Base-by-base conservation (phyloP, 2,797 vertebrate genomes). In the Siniperca undulata region DNA sequence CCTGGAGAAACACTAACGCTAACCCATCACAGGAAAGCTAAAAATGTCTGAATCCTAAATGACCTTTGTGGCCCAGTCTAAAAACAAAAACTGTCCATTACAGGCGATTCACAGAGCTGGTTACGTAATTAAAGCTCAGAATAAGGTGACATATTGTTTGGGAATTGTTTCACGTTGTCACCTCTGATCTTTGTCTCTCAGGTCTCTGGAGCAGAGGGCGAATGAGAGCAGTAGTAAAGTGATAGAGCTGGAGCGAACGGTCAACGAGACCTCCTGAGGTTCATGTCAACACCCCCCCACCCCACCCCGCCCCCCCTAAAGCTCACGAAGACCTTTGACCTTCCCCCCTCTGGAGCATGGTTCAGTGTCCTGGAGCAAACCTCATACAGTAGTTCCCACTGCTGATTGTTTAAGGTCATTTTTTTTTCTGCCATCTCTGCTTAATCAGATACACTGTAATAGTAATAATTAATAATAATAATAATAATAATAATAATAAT, bases 201-300 rank as follows among this genome's bases (percentile, higher is more conserved):
- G 93, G 86, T 95, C 91, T 60, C 77, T 86, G 4, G 96, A 98
- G 74, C 95, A 97, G 87, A 96, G 96, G 90, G 90, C 91, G 77
- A 97, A 96, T 0, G 94, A 97, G 72, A 97, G 95, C 60, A 94
- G 96, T 1, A 95, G 97, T 70, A 97, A 98, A 93, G 96, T 99
- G 61, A 94, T 99, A 74, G 96, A 98, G 90, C 95, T 99, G 91
- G 98, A 99, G 62, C 96, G 96, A 88, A 97, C 95, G 85, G 97
- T 98, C 89, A 99, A 99, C 52, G 96, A 99, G 92, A 99, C 97
- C 34, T 98, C 97, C 86, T 99, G 96, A 97, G 94, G 86, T 34
- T 14, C 59, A 78, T 9, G 19, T 52, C 60, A 9, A 5, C 62
- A 58, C 56, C 70, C 72, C 61, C 78, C 59, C 62, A 75, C 46